Percentiles rank a stretch among this genome's conserved stretches.
phyloP scores from a whole-genome alignment of 1,140 invertebrate genomes.

The Philotrypesis tridentata region DNA sequence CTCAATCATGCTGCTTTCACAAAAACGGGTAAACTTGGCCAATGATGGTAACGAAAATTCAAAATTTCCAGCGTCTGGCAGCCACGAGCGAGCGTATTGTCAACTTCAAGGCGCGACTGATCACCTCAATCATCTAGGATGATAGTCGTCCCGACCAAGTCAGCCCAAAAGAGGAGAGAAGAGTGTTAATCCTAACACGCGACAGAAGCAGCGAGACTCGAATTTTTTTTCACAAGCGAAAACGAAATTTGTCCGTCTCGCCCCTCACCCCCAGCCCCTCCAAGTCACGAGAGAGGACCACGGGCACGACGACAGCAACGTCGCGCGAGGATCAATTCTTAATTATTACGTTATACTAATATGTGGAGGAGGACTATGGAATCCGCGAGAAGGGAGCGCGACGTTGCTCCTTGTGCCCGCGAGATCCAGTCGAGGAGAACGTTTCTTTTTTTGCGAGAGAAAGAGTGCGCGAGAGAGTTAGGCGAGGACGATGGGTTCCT shows the following conservation, averaged over 20 bases:
- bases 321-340: not conserved
- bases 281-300: conserved; percentile 56
- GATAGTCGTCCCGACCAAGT: not conserved
- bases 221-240: not conserved
- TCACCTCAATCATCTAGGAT: conserved; percentile 87
- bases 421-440: conserved; percentile 58
- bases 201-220: not conserved
- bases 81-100: conserved; percentile 91
- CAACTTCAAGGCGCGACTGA: conserved; percentile 91
- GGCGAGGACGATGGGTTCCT: not conserved
- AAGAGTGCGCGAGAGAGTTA: not conserved
- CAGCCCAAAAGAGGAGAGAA: not conserved
- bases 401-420: conserved; percentile 70
- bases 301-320: conserved; percentile 68
- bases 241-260: conserved; percentile 24
- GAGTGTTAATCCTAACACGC: not conserved
- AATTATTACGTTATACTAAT: too few species aligned
- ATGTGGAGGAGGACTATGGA: too few species aligned
- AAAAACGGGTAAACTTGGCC: too few species aligned
- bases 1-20: too few species aligned
- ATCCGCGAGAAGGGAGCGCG: conserved; percentile 29
- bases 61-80: conserved; percentile 80
- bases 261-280: conserved; percentile 1
- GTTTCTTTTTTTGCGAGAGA: conserved; percentile 13
- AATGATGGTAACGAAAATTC: not conserved